phyloP scores from a whole-genome alignment of 2,797 vertebrate genomes.

The Syngnathus rostellatus region DNA sequence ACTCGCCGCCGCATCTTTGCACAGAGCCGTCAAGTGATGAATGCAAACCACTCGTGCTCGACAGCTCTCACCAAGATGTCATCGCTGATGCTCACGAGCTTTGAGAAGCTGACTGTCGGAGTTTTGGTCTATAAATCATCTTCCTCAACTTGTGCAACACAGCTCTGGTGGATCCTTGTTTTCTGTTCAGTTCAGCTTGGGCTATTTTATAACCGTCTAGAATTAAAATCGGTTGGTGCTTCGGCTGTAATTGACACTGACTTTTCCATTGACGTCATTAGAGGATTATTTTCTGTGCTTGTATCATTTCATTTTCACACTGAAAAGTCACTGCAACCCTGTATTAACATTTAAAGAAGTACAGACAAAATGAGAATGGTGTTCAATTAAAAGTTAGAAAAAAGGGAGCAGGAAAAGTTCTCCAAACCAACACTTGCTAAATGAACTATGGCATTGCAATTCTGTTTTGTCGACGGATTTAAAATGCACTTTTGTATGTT shows the following conservation, averaged over 20 bases:
- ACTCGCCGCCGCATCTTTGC: slow-evolving; percentile 15
- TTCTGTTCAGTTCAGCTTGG: neutral
- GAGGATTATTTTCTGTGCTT: slow-evolving; percentile 20
- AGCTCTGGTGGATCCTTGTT: slow-evolving; percentile 6
- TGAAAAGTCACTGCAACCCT: slow-evolving; percentile 12
- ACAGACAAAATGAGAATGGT: neutral
- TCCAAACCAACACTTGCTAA: neutral
- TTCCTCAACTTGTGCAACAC: slow-evolving; percentile 14
- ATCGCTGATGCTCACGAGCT: slow-evolving; percentile 52
- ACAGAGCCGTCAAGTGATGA: slow-evolving; percentile 59
- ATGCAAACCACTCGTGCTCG: slow-evolving; percentile 60
- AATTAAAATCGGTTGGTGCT: neutral
- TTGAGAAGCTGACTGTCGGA: slow-evolving; percentile 44
- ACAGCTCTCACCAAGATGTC: slow-evolving; percentile 62
- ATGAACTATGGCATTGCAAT: neutral
- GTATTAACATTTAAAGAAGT: neutral
- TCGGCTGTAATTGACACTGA: slow-evolving; percentile 1
- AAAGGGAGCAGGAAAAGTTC: neutral
- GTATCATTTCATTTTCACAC: slow-evolving; percentile 9
- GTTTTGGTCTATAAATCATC: slow-evolving; percentile 49
- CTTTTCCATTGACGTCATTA: slow-evolving; percentile 12
- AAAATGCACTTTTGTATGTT: too few relatives aligned
- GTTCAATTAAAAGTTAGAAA: slow-evolving; percentile 1
- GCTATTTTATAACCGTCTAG: neutral
- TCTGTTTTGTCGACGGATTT: too few relatives aligned